Evolutionary conservation across 2,888 invertebrate genomes (phyloP), one percentile per base, ranked within the genome.

Genomic region (Torymus texanus): DNA sequence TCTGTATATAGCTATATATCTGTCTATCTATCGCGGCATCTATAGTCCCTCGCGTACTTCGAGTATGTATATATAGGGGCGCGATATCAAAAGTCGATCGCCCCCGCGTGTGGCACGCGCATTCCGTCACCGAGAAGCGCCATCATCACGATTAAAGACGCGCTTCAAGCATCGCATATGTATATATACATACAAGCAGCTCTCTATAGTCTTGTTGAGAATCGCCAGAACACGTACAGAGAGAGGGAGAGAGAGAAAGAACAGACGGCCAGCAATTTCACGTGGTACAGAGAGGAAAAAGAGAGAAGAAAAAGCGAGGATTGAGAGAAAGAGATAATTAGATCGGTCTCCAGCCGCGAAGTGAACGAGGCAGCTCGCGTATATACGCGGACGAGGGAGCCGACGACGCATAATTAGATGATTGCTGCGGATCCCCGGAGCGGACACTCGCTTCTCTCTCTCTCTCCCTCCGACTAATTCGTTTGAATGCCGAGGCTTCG

Each of bases 371-470:
- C 41, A 8, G 41, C 41, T 41, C 41, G 41, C 41, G 41, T n/a
- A n/a, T n/a, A n/a, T n/a, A n/a, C 41, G 8, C 41, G 41, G 1
- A 70, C 14, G 53, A 55, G 12, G 10, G 58, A 18, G 59, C 50
- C 61, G 61, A 73, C 58, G 29, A 16, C 63, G 80, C 77, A 80
- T 80, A 80, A 80, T 80, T 80, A 77, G 80, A 77, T 80, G 77
- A 80, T 80, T 77, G 80, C 70, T 79, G 53, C 29, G 75, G 74
- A 79, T 79, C 74, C 78, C 79, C 75, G 66, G 74, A 62, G 74
- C 24, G 68, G 78, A 51, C 62, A 59, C 51, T 14, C 62, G 13
- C 59, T 74, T 8, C 41, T 41, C 41, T 41, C 41, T 41, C 41
- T 8, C 21, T 21, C n/a, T n/a, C n/a, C n/a, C 24, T 13, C 18